These are phyloP conservation scores for Chymomyza amoena DNA, from an alignment of 2,888 invertebrate genomes.

Conservation along the genomic window DNA sequence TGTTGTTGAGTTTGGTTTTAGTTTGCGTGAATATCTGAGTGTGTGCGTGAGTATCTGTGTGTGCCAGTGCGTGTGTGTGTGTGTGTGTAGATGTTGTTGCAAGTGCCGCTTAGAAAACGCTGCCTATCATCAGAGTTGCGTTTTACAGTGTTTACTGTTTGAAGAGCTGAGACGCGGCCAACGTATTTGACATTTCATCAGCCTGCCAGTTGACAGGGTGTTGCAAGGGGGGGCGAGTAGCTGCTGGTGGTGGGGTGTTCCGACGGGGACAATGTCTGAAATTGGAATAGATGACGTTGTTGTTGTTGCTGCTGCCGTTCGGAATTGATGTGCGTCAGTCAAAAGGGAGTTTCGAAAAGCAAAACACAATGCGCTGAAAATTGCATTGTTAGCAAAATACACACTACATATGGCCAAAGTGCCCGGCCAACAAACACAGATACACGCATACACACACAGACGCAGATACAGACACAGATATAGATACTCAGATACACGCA, in stretches of 20 bases:
- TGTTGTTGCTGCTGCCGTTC: conserved; percentile 38
- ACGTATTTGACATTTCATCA: conserved; percentile 73
- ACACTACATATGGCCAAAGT: conserved; percentile 67
- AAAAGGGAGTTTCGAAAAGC: conserved; percentile 44
- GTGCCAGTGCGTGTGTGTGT: conserved; percentile 15
- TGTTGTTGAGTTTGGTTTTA: conserved; percentile 75
- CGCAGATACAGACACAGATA: too few relatives aligned
- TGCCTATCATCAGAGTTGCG: conserved; percentile 53
- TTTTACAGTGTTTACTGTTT: conserved; percentile 30
- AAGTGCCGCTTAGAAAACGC: conserved; percentile 2
- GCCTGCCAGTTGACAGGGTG: conserved; percentile 24
- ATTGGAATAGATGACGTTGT: conserved; percentile 45
- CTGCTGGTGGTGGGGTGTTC: not conserved
- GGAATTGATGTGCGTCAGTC: conserved; percentile 66
- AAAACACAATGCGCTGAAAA: conserved; percentile 66
- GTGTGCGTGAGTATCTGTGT: conserved; percentile 32
- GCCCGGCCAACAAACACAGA: conserved; percentile 33
- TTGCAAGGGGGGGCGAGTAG: not conserved
- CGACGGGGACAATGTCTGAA: conserved; percentile 37
- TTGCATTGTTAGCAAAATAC: conserved; percentile 74
- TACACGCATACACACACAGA: conserved; percentile 18
- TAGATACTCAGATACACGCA: conserved; percentile 13
- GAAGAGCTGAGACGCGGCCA: not conserved
- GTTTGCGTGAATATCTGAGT: conserved; percentile 32
- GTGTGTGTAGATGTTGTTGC: not conserved